phyloP scores from a whole-genome alignment of 1,140 invertebrate genomes.

The Chironomus striatipennis region DNA sequence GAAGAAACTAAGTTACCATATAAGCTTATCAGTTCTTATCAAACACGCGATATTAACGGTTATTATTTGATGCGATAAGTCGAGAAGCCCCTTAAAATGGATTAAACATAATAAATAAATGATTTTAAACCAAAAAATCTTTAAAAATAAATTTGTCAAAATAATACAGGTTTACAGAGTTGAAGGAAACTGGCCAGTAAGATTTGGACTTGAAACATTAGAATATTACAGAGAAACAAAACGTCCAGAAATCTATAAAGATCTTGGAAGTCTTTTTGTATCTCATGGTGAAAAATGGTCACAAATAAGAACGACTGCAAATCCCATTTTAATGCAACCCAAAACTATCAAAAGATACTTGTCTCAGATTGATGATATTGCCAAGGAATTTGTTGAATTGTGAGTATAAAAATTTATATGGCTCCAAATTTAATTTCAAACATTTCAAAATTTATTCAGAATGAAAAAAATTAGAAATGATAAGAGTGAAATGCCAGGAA shows the following conservation, averaged over 20 bases:
- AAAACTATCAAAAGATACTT: background rate
- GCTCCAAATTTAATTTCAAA: too few relatives aligned
- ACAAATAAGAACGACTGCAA: background rate
- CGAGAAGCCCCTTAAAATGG: background rate
- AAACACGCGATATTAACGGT: too few relatives aligned
- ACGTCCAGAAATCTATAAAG: too few relatives aligned
- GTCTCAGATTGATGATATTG: background rate
- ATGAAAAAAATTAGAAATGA: slow-evolving; percentile 43
- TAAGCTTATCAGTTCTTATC: too few relatives aligned
- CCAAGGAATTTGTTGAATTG: background rate
- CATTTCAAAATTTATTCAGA: slow-evolving; percentile 35
- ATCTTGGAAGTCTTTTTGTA: background rate
- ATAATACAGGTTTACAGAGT: background rate
- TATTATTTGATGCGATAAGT: background rate
- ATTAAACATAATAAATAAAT: too few relatives aligned
- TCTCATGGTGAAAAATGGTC: background rate
- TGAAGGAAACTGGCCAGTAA: slow-evolving; percentile 22
- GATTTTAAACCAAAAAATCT: too few relatives aligned
- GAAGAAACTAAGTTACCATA: too few relatives aligned
- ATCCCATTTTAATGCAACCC: background rate
- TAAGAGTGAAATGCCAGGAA: slow-evolving; percentile 44
- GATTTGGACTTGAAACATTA: slow-evolving; percentile 25
- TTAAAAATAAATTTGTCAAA: too few relatives aligned
- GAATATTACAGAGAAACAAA: background rate
- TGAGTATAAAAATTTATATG: too few relatives aligned